A percentile compares a stretch with the other conserved stretches of the same genome.
phyloP scores from a whole-genome alignment of 2,888 invertebrate genomes.

The Caenorhabditis sp. region DNA sequence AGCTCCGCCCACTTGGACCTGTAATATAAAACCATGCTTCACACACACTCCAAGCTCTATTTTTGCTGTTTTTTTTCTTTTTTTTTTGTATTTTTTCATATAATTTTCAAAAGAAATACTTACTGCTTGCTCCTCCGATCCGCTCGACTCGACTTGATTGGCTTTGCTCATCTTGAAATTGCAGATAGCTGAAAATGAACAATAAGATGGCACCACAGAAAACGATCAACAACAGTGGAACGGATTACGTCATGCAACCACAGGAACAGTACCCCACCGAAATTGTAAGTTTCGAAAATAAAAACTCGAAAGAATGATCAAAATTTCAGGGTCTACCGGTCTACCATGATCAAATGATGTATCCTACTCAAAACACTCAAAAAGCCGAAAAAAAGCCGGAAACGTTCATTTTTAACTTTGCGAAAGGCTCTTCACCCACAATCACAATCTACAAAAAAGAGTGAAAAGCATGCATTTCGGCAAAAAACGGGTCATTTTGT shows the following conservation, averaged over 20 bases:
- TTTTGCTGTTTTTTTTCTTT: no score
- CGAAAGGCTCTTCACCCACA: background rate
- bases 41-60: no score
- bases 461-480: background rate
- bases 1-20: slow-evolving; percentile 19
- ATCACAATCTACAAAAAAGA: background rate
- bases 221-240: background rate
- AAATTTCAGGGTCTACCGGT: background rate
- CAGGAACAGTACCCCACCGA: background rate
- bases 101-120: no score
- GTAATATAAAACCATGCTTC: no score
- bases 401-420: background rate
- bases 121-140: no score
- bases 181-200: background rate
- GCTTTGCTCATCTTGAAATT: background rate
- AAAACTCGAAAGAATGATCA: background rate
- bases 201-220: background rate
- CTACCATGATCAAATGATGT: background rate
- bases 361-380: background rate
- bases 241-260: background rate
- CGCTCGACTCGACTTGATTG: no score
- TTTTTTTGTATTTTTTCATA: no score
- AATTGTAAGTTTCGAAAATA: background rate
- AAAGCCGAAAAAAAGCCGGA: slow-evolving; percentile 8
- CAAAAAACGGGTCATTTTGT: background rate